A percentile compares a stretch with the other conserved stretches of the same genome.
phyloP scores from a whole-genome alignment of 2,113 vertebrate genomes.

The Choloepus hoffmanni region DNA sequence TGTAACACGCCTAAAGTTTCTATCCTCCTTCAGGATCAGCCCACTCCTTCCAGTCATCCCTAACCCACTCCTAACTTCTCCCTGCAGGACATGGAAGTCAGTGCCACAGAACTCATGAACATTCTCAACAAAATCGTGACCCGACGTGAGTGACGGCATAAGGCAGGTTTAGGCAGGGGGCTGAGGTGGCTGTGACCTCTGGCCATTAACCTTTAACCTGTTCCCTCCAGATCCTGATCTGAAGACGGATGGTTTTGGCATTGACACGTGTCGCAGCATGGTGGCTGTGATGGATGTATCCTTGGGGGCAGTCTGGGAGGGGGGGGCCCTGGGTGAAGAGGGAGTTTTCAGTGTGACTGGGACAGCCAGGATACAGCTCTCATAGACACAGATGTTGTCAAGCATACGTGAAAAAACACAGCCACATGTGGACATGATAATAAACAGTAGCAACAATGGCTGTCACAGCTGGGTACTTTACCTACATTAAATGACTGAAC shows the following conservation, averaged over 20 bases:
- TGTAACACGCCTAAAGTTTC: background rate
- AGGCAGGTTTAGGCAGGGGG: background rate
- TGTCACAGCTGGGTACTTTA: background rate
- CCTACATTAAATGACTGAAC: background rate
- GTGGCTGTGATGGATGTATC: slow-evolving; percentile 98
- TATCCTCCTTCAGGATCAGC: background rate
- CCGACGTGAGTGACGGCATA: slow-evolving; percentile 88
- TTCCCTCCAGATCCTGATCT: slow-evolving; percentile 88
- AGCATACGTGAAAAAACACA: background rate
- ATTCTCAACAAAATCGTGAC: slow-evolving; percentile 94
- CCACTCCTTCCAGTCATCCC: background rate
- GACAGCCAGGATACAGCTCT: background rate
- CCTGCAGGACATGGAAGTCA: slow-evolving; percentile 94
- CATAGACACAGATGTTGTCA: background rate
- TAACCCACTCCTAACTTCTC: background rate
- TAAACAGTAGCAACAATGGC: background rate
- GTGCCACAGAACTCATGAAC: slow-evolving; percentile 92
- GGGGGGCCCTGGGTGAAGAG: background rate
- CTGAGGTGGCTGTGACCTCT: background rate
- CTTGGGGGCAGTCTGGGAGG: slow-evolving; percentile 69
- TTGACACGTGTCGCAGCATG: slow-evolving; percentile 95
- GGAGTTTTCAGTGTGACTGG: background rate
- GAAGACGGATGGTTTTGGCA: slow-evolving; percentile 93
- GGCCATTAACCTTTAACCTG: slow-evolving; percentile 47
- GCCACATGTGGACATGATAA: background rate